A percentile compares a stretch with the other conserved stretches of the same genome.
These are phyloP conservation scores for Ennomos quercinarius DNA, from an alignment of 2,888 invertebrate species.

Conservation along the genomic window DNA sequence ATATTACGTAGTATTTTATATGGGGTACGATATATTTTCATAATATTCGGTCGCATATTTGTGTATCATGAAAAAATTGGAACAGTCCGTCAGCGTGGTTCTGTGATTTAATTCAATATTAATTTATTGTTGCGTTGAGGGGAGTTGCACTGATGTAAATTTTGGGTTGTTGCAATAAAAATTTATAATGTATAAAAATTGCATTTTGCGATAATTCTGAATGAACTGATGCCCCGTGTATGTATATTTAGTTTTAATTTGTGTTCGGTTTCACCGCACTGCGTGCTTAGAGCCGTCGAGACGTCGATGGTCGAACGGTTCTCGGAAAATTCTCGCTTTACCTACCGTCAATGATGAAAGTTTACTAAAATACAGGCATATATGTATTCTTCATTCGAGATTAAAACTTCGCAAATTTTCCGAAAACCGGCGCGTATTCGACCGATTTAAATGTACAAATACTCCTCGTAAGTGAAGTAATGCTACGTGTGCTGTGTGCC, in stretches of 20 bases:
- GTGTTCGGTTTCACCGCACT: constrained; percentile 51
- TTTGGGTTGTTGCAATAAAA: constrained; percentile 84
- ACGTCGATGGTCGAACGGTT: no score
- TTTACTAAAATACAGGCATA: no score
- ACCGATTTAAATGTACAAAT: constrained; percentile 66
- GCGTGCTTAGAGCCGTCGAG: neutral
- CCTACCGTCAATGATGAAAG: no score
- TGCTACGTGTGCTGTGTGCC: constrained; percentile 23
- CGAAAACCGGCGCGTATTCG: constrained; percentile 21
- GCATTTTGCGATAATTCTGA: constrained; percentile 63
- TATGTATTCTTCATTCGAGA: no score
- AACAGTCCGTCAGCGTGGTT: constrained; percentile 49
- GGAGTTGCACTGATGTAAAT: constrained; percentile 64
- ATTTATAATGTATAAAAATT: constrained; percentile 66
- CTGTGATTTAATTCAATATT: constrained; percentile 61
- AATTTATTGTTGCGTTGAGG: constrained; percentile 51
- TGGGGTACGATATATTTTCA: constrained; percentile 56
- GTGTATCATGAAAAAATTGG: constrained; percentile 32
- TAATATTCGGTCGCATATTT: constrained; percentile 37
- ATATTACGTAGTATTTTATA: constrained; percentile 57
- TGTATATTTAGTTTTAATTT: constrained; percentile 64
- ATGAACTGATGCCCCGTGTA: constrained; percentile 63
- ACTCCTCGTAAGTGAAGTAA: constrained; percentile 44
- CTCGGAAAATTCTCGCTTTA: no score
- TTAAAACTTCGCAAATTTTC: no score